Evolutionary conservation across 2,797 vertebrate species (phyloP).

Genomic region (Acipenser oxyrinchus): DNA sequence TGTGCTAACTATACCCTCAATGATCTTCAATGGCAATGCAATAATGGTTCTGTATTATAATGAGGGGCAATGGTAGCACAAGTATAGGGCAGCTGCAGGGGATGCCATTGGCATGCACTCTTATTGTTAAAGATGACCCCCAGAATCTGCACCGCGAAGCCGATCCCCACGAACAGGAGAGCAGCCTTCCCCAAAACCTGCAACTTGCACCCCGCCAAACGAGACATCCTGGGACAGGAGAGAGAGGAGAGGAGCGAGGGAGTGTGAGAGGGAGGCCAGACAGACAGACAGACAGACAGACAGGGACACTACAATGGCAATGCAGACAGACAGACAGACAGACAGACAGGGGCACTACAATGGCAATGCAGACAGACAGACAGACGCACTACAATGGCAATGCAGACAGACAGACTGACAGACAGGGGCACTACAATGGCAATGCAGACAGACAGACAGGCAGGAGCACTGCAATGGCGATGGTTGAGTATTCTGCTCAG

Average conservation of each 20-base stretch:
- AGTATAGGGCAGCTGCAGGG: no score
- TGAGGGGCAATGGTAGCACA: no score
- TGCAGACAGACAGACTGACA: not conserved
- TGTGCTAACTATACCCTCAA: not conserved
- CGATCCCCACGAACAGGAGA: constrained; percentile 68
- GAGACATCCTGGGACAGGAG: constrained; percentile 52
- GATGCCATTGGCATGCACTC: constrained; percentile 40
- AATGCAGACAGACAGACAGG: no score
- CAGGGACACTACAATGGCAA: not conserved
- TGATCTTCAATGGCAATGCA: no score
- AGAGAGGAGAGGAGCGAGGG: constrained; percentile 5
- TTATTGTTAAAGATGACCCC: constrained; percentile 74
- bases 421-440: no score
- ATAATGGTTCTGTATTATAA: not conserved
- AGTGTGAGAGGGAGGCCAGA: not conserved
- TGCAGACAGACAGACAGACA: not conserved
- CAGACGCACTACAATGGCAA: not conserved
- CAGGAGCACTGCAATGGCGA: not conserved
- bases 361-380: no score
- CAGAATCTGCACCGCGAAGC: constrained; percentile 72
- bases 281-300: not conserved
- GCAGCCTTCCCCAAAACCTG: constrained; percentile 65
- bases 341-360: no score
- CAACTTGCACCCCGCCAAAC: constrained; percentile 54
- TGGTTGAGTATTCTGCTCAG: no score